Base-by-base conservation (phyloP, 2,797 vertebrate genomes). In the Enoplosus armatus region DNA sequence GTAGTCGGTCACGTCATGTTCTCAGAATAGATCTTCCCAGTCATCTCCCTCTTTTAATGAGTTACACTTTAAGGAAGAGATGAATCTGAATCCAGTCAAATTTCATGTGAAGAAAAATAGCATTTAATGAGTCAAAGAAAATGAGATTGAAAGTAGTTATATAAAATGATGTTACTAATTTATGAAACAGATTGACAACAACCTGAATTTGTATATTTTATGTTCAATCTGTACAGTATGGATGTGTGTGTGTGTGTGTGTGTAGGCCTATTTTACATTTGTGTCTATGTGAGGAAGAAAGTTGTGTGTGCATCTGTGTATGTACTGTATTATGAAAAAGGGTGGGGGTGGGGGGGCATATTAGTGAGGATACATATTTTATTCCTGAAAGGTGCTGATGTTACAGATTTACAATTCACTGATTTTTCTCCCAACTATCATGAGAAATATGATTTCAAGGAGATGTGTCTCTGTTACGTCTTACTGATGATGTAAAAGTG, bases 321-420 rank as follows among this genome's bases (percentile, higher is more conserved):
- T 85, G 87, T 89, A 68, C 83, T 85, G 83, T 89, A 78, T 82
- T 81, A 85, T 50, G 74, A 70, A 60, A 43, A 33, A 8, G 33
- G 18, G 24, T 63, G n/a, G 11, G 47, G 22, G 6, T 24, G 53
- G 41, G 35, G 80, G 26, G 39, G 72, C 80, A 76, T 85, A 80
- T 69, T 87, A 80, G 80, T n/a, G 55, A 77, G 71, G 70, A 89
- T 70, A 55, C 22, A 78, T 83, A 83, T 87, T 83, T 86, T 85
- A 87, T 90, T 90, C 89, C 86, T 83, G 66, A 90, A 91, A 90
- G 94, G 92, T 93, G 94, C 93, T 93, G 84, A 91, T 85, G 87
- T 91, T 85, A 90, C 86, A 86, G 77, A 91, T 90, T 90, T 87
- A 89, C 88, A 81, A 63, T 70, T 80, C 72, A 73, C 72, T 65